phyloP scores from a whole-genome alignment of 2,888 invertebrate species.

The Nesidiocoris tenuis region DNA sequence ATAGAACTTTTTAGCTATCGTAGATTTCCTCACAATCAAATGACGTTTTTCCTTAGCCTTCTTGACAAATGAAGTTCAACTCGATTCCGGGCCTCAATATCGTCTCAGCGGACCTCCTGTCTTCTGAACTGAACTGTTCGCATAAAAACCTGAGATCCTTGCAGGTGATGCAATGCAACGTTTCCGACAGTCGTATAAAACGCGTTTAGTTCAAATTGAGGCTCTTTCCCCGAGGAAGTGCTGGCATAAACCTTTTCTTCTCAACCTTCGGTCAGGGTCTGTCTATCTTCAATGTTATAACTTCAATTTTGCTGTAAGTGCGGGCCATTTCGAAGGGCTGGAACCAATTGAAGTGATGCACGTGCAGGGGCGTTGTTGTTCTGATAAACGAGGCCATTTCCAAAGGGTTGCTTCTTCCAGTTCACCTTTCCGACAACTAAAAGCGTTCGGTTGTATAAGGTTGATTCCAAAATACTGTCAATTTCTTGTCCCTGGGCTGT shows the following conservation, averaged over 20 bases:
- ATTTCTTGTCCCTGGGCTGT: too few species aligned
- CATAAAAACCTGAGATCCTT: not conserved
- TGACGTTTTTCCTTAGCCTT: too few species aligned
- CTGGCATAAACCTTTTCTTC: not conserved
- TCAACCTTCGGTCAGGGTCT: not conserved
- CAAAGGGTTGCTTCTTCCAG: too few species aligned
- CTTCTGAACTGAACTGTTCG: not conserved
- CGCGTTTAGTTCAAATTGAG: not conserved
- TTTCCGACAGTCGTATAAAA: not conserved
- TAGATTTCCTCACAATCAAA: too few species aligned
- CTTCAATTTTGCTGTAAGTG: not conserved
- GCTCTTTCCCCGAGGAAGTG: not conserved
- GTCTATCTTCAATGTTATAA: not conserved
- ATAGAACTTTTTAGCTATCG: too few species aligned
- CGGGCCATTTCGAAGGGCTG: not conserved
- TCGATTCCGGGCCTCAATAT: too few species aligned
- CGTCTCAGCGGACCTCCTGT: not conserved
- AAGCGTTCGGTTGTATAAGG: too few species aligned
- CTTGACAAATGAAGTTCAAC: too few species aligned
- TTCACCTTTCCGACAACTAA: too few species aligned
- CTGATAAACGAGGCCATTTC: too few species aligned
- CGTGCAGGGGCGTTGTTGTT: too few species aligned
- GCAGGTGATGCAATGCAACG: not conserved
- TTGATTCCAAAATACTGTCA: too few species aligned
- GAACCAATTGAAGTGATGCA: not conserved